Conservation (phyloP, 2,797 vertebrate genomes). For the Falco berigora region DNA sequence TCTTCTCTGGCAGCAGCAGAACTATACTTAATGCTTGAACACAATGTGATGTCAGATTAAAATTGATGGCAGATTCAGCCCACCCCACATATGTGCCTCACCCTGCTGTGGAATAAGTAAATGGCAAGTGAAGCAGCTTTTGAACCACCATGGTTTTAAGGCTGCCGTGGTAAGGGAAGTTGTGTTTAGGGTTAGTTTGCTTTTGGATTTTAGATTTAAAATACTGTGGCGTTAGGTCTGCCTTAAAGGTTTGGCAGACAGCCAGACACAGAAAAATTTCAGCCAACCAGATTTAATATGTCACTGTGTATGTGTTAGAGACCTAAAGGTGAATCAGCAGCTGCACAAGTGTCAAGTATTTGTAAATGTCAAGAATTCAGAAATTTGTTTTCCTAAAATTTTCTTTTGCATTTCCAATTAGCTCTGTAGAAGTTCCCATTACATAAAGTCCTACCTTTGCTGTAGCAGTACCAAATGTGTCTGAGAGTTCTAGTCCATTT, state of each 20-base stretch:
- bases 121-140: background rate
- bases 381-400: background rate
- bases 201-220: slow-evolving; percentile 16
- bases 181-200: background rate
- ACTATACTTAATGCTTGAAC: background rate
- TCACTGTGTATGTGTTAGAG: background rate
- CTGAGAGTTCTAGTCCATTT: background rate
- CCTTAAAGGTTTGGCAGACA: background rate
- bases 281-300: slow-evolving; percentile 6
- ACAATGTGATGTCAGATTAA: background rate
- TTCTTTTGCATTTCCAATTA: background rate
- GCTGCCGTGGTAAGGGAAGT: background rate
- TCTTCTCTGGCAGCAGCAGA: slow-evolving; percentile 1
- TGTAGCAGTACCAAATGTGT: background rate
- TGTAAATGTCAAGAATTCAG: background rate
- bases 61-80: background rate
- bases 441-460: background rate
- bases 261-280: background rate
- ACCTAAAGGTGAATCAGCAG: slow-evolving; percentile 7
- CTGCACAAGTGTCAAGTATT: background rate
- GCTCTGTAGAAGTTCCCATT: background rate
- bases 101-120: background rate
- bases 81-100: background rate
- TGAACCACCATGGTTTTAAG: background rate
- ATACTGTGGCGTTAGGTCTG: background rate